Percentiles rank a stretch among this genome's conserved stretches.
Evolutionary conservation across 1,140 invertebrate species (phyloP).

Genomic region (Muscidifurax raptorellus): DNA sequence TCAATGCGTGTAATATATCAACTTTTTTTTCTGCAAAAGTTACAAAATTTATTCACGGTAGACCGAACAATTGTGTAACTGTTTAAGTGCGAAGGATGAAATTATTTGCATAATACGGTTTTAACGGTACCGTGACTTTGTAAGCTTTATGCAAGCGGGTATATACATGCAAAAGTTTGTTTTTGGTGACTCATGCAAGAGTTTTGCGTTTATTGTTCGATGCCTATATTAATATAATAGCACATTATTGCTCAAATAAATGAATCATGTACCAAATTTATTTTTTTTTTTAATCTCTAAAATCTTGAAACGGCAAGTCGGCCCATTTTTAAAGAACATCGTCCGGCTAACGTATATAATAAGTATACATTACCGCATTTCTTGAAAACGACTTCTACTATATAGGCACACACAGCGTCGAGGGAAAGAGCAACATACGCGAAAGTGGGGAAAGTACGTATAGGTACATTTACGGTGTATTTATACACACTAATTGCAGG

Average conservation of each 20-base stretch:
- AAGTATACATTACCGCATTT: not conserved
- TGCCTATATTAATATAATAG: no score
- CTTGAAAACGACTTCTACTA: no score
- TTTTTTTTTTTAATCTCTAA: no score
- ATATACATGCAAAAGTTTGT: not conserved
- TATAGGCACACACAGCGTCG: not conserved
- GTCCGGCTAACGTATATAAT: no score
- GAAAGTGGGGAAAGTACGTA: conserved; percentile 18
- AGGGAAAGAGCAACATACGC: not conserved
- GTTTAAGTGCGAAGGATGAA: not conserved
- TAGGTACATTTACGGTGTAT: not conserved
- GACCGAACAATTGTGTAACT: not conserved
- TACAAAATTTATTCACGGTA: not conserved
- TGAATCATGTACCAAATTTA: no score
- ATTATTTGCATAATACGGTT: not conserved
- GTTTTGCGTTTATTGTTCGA: no score
- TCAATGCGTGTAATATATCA: not conserved
- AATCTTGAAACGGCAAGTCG: no score
- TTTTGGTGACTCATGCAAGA: not conserved
- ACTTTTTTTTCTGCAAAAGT: not conserved
- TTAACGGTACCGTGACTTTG: not conserved
- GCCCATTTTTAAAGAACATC: no score
- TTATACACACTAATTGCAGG: not conserved
- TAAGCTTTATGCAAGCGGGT: not conserved
- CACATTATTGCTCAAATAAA: no score